A percentile compares a stretch with the other conserved stretches of the same genome.
Conservation (phyloP, 2,888 invertebrate species). For the Erebia epiphron region DNA sequence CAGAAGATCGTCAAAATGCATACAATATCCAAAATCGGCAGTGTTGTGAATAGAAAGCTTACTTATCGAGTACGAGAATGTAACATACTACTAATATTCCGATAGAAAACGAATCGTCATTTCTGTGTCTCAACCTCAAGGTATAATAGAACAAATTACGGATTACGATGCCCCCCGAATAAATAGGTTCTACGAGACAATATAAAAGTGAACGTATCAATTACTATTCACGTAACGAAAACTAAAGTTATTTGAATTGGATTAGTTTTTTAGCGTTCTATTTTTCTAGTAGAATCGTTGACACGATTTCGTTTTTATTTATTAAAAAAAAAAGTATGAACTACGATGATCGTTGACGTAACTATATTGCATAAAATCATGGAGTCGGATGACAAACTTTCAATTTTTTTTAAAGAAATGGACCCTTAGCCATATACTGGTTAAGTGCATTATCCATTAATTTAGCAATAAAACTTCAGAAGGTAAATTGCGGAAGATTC, state of each 20-base stretch:
- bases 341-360: constrained; percentile 15
- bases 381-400: background rate
- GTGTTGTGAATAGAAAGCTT: too few species aligned
- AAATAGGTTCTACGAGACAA: background rate
- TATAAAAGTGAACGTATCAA: constrained; percentile 13
- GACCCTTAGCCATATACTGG: background rate
- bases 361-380: constrained; percentile 16
- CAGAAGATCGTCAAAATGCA: too few species aligned
- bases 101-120: background rate
- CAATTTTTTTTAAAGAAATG: too few species aligned
- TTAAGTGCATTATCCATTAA: too few species aligned
- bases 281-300: background rate
- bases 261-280: constrained; percentile 10
- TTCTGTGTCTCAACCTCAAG: too few species aligned
- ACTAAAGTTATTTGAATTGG: constrained; percentile 6
- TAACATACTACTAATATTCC: background rate
- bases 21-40: too few species aligned
- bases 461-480: too few species aligned
- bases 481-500: too few species aligned
- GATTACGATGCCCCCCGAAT: background rate
- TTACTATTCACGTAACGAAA: constrained; percentile 12
- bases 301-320: constrained; percentile 15
- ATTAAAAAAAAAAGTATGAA: constrained; percentile 15
- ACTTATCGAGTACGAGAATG: too few species aligned
- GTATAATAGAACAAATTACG: constrained; percentile 5